phyloP scores from a whole-genome alignment of 2,797 vertebrate species.

The Enteromius trimaculatus region DNA sequence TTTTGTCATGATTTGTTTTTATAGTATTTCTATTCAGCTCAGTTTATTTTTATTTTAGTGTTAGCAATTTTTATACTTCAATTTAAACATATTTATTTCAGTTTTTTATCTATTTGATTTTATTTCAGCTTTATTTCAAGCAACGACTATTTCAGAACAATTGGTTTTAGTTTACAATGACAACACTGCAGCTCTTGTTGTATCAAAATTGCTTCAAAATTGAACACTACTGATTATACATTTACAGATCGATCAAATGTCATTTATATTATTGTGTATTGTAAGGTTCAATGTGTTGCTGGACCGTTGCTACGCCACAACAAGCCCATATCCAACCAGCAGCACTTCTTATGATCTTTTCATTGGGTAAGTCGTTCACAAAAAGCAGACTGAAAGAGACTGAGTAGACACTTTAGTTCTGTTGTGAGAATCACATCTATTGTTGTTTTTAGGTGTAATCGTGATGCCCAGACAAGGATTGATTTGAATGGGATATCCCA shows the following conservation, averaged over 20 bases:
- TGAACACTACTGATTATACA: background rate
- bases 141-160: background rate
- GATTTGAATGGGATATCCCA: slow-evolving; percentile 69
- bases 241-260: background rate
- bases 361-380: slow-evolving; percentile 71
- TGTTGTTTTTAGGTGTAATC: slow-evolving; percentile 70
- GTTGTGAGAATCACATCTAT: slow-evolving; percentile 60
- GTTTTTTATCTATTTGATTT: background rate
- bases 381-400: background rate
- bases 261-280: slow-evolving; percentile 1
- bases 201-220: background rate
- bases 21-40: background rate
- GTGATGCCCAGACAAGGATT: slow-evolving; percentile 71
- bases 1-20: background rate
- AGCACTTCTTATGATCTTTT: slow-evolving; percentile 72
- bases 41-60: background rate
- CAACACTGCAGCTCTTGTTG: background rate
- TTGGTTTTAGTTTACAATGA: background rate
- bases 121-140: background rate
- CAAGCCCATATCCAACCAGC: slow-evolving; percentile 61
- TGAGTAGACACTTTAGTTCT: slow-evolving; percentile 66
- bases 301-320: slow-evolving; percentile 75
- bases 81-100: background rate
- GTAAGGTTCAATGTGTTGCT: slow-evolving; percentile 76
- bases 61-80: background rate